Conservation (phyloP, 2,797 vertebrate species). For the Bufotes viridis region DNA sequence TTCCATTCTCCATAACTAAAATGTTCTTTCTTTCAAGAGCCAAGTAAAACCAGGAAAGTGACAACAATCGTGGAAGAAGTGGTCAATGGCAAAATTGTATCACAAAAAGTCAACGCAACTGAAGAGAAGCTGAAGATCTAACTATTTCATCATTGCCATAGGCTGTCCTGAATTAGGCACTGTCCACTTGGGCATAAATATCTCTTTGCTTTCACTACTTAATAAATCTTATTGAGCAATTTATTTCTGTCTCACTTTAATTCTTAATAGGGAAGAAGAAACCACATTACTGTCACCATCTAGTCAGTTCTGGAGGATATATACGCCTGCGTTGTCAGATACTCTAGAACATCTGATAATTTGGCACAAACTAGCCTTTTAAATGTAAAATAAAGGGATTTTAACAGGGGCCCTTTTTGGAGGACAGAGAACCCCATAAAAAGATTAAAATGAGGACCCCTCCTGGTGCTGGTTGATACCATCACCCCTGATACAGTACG, state of each 20-base stretch:
- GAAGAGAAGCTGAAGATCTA: slow-evolving; percentile 67
- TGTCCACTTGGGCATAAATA: background rate
- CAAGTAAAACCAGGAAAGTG: slow-evolving; percentile 66
- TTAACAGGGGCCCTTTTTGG: background rate
- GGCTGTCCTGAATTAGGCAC: background rate
- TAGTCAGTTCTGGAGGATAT: background rate
- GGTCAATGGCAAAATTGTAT: slow-evolving; percentile 67
- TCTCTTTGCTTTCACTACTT: slow-evolving; percentile 35
- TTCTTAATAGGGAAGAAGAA: background rate
- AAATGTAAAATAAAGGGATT: too few species aligned
- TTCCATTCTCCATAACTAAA: background rate
- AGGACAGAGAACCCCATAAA: too few species aligned
- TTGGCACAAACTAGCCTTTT: too few species aligned
- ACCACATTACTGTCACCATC: background rate
- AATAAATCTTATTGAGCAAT: slow-evolving; percentile 47
- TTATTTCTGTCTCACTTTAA: background rate
- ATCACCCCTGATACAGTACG: background rate
- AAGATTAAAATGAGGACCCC: too few species aligned
- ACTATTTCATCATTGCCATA: background rate
- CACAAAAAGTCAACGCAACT: slow-evolving; percentile 66
- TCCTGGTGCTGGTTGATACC: background rate
- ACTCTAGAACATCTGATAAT: too few species aligned
- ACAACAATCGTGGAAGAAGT: slow-evolving; percentile 68
- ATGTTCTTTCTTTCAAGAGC: slow-evolving; percentile 62
- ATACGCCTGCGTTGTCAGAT: too few species aligned